Conservation (phyloP, 2,888 invertebrate species). For the Drosophila gaucha region DNA sequence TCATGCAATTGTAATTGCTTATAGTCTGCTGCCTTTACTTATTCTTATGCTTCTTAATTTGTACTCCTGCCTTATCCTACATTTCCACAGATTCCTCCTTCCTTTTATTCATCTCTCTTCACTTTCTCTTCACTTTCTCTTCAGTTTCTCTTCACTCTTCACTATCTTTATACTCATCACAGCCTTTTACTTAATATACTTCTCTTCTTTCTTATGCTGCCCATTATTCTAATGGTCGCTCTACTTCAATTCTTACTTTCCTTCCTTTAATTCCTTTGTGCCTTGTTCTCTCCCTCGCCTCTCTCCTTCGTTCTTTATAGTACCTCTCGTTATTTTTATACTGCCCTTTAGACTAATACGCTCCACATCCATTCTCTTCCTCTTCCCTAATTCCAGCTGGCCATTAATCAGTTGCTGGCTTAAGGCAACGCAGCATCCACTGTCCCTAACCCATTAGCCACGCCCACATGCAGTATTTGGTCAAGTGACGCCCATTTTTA, state of each 20-base stretch:
- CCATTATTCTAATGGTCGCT: conserved; percentile 9
- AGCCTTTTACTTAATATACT: neutral
- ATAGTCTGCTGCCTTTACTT: neutral
- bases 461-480: conserved; percentile 10
- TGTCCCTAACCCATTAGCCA: conserved; percentile 5
- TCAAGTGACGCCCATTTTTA: conserved; percentile 30
- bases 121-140: neutral
- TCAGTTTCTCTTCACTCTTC: neutral
- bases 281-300: too few species aligned
- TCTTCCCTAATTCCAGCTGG: conserved; percentile 10
- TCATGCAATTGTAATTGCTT: neutral
- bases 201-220: neutral
- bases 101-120: neutral
- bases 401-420: conserved; percentile 43
- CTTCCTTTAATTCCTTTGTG: neutral
- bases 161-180: conserved; percentile 1
- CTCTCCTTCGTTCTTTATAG: neutral
- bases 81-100: neutral
- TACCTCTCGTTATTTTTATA: neutral
- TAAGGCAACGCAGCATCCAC: conserved; percentile 1
- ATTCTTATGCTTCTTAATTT: neutral
- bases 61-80: too few species aligned
- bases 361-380: neutral
- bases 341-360: neutral
- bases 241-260: neutral